Base-by-base conservation (phyloP, 2,888 invertebrate species). In the Galerucella nymphaeae region DNA sequence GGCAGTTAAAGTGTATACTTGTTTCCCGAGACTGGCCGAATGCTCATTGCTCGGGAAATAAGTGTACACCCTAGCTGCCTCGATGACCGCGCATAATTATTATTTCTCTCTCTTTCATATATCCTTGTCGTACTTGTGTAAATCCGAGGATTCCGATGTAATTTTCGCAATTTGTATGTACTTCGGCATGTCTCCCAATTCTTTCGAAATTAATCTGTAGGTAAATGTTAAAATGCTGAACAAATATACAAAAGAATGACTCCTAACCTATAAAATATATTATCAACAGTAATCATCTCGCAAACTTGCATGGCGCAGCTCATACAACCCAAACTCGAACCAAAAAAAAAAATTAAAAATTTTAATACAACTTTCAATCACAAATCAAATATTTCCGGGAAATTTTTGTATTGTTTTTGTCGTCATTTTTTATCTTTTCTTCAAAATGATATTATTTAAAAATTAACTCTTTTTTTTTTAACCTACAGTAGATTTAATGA, bases 401-500 rank as follows among this genome's bases (percentile, higher is more conserved):
- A 77, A 75, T 68, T 73, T n/a, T 76, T 75, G 70, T 75, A 73
- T 75, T 75, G 72, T 72, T 64, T 72, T 75, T 69, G 70, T 71
- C 62, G 70, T 71, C 70, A 75, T 71, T 76, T 75, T 76, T 72
- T 76, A n/a, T n/a, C 74, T 74, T 76, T 76, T 76, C 72, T 77
- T 76, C 74, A 72, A 79, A 78, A 77, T 73, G 42, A 79, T 75
- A 73, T 75, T 75, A 67, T 71, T 71, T 73, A 71, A 75, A 65
- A 38, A 65, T 48, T 50, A 62, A 69, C 62, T 41, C 16, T 71
- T 76, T 30, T 30, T 30, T 30, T 76, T 70, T 75, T 82, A 82
- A 82, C 82, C 83, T 83, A 83, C 81, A 82, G 79, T 79, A 79
- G 62, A 69, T 62, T 69, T 69, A 62, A 77, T 80, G 79, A 77